A percentile compares a stretch with the other conserved stretches of the same genome.
Conservation (phyloP, 1,140 invertebrate species). For the Procambarus virginalis region DNA sequence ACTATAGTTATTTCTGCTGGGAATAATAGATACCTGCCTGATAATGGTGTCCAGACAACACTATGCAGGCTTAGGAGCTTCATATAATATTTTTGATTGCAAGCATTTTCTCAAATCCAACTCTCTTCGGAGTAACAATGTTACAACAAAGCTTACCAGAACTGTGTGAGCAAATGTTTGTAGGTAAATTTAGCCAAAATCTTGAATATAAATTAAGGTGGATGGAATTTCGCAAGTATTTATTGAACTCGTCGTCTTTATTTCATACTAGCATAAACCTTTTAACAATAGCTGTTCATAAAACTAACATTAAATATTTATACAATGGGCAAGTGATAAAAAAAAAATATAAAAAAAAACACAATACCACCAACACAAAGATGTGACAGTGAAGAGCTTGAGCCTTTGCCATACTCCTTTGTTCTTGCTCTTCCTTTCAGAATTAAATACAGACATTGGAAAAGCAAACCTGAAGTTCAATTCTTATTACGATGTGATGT, state of each 20-base stretch:
- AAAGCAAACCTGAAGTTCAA: neutral
- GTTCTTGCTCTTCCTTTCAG: neutral
- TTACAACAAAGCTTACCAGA: too few species aligned
- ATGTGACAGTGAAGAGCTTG: too few species aligned
- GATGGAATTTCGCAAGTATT: neutral
- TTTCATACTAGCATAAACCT: neutral
- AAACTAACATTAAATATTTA: neutral
- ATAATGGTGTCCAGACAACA: too few species aligned
- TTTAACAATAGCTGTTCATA: neutral
- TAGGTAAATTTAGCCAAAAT: too few species aligned
- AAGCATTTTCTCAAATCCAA: too few species aligned
- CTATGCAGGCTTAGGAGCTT: too few species aligned
- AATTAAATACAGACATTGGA: neutral
- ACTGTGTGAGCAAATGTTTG: too few species aligned
- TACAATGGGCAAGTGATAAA: neutral
- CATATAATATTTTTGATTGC: too few species aligned
- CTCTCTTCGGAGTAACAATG: too few species aligned
- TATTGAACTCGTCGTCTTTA: neutral
- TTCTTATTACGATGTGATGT: neutral
- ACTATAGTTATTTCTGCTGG: too few species aligned
- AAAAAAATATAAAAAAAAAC: neutral
- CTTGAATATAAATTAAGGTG: neutral
- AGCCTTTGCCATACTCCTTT: neutral
- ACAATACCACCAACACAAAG: neutral
- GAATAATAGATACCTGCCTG: too few species aligned